Base-by-base conservation (phyloP, 1,140 invertebrate genomes). In the Drosophila lowei region DNA sequence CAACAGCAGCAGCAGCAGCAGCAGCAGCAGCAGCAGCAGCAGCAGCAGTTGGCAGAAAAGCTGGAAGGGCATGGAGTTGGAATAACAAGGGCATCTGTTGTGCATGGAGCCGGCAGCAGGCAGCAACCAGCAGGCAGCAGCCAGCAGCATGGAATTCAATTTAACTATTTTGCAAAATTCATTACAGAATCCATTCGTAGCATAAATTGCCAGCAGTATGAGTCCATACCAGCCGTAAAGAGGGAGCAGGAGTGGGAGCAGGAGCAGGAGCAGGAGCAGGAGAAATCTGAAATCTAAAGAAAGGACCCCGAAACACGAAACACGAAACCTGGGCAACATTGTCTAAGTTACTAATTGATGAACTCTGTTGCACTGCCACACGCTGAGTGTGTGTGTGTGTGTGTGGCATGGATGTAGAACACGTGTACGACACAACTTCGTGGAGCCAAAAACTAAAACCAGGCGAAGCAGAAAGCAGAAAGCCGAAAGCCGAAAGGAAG, bases 271-370 rank as follows among this genome's bases (percentile, higher is more conserved):
- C 11, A 21, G 30, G 25, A 48, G 48, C 9, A 15, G 2, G 7
- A 49, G 18, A 55, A 44, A 72, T 54, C 68, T 21, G 15, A 63
- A 43, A 41, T 53, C 30, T 34, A 68, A 48, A 67, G 65, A 23
- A 63, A 67, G 30, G 50, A 30, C 34, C 23, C 23, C 18, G 18
- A 18, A 5, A 25, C 4, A 23, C 60, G 48, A 67, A 30, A 28
- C 47, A 41, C 50, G 67, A 48, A 60, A 57, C 62, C 61, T 63
- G 66, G 57, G 72, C 80, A 84, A 84, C 80, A 85, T 85, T 84
- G 80, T 84, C 72, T 85, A 63, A 50, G 58, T 85, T 58, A 77
- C 78, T 81, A 81, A 81, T 80, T 81, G 78, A 80, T 76, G 77
- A 65, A 79, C 59, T 75, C 30, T 11, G 30, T 34, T 34, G 30